A percentile compares a stretch with the other conserved stretches of the same genome.
phyloP scores from a whole-genome alignment of 2,113 vertebrate genomes.

The Nerophis lumbriciformis region DNA sequence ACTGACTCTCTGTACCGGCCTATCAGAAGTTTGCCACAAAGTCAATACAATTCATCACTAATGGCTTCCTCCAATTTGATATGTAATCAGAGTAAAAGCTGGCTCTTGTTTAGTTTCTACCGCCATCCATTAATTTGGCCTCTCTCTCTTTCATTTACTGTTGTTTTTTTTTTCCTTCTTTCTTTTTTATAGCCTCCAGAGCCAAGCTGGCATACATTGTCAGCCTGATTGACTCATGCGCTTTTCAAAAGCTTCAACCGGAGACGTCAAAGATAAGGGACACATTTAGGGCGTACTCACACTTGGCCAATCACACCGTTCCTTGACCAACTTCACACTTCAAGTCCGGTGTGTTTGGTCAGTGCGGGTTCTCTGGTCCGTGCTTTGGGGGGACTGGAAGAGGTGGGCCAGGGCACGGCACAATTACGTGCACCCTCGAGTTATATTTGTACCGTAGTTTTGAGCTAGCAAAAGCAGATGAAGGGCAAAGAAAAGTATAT shows the following conservation, averaged over 20 bases:
- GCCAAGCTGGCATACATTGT: slow-evolving; percentile 57
- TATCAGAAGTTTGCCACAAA: slow-evolving; percentile 44
- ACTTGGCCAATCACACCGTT: slow-evolving; percentile 26
- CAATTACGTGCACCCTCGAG: no score
- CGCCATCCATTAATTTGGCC: slow-evolving; percentile 60
- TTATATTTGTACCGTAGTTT: no score
- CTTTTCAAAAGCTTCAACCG: slow-evolving; percentile 54
- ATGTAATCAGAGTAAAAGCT: slow-evolving; percentile 78
- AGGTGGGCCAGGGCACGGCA: no score
- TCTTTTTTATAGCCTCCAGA: slow-evolving; percentile 48
- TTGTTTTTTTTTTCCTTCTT: slow-evolving; percentile 55
- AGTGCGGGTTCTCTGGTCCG: background rate
- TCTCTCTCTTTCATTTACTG: slow-evolving; percentile 62
- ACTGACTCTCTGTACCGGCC: slow-evolving; percentile 24
- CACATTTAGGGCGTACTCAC: slow-evolving; percentile 19
- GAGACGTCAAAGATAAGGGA: slow-evolving; percentile 51
- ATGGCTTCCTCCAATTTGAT: slow-evolving; percentile 64
- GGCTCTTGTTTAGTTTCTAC: slow-evolving; percentile 42
- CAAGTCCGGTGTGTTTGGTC: no score
- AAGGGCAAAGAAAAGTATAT: no score
- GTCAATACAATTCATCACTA: slow-evolving; percentile 66
- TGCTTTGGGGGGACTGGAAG: no score
- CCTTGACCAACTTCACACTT: background rate
- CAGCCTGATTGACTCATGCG: slow-evolving; percentile 60
- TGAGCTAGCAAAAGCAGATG: no score